Base-by-base conservation (phyloP, 2,888 invertebrate species). In the Chrysolina oricalcia region DNA sequence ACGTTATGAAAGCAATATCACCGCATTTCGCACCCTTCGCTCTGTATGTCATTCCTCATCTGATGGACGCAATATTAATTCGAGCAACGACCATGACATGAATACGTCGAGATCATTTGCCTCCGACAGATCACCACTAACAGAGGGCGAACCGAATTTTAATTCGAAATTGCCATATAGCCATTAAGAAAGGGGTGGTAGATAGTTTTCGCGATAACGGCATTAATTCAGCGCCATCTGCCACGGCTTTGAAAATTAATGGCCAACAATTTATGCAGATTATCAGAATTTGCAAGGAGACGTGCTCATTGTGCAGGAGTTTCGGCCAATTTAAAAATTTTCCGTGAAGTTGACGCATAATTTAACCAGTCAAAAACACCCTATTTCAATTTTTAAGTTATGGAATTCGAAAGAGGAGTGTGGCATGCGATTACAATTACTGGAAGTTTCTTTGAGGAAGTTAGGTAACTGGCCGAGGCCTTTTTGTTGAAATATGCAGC, bases 251-350 rank as follows among this genome's bases (percentile, higher is more conserved):
- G 74, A 66, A 72, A 75, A 81, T 78, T 78, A 81, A 81, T 81
- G 73, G 78, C 53, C 70, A 53, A 74, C 74, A 78, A 78, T 81
- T 80, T 76, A 76, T 75, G 77, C 76, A 79, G 77, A 81, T 80
- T 78, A 78, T 75, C 72, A 69, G 75, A 79, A 79, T 79, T 74
- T 77, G 78, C 72, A 70, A 46, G 72, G 64, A 76, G 73, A 69
- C 70, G 70, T 21, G 68, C 68, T 56, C 63, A 62, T 66, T 74
- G 59, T 74, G 56, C 66, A 2, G 56, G 53, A 73, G 69, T 70
- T 56, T 56, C 65, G 56, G 56, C 53, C 69, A 69, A 73, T 73
- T 73, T 73, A 56, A 43, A 69, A 69, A 69, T 73, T 73, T 69
- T 70, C 64, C 17, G 41, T 43, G 43, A 15, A 65, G 19, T 70